A percentile compares a stretch with the other conserved stretches of the same genome.
phyloP scores from a whole-genome alignment of 2,797 vertebrate species.

The Salmo trutta region DNA sequence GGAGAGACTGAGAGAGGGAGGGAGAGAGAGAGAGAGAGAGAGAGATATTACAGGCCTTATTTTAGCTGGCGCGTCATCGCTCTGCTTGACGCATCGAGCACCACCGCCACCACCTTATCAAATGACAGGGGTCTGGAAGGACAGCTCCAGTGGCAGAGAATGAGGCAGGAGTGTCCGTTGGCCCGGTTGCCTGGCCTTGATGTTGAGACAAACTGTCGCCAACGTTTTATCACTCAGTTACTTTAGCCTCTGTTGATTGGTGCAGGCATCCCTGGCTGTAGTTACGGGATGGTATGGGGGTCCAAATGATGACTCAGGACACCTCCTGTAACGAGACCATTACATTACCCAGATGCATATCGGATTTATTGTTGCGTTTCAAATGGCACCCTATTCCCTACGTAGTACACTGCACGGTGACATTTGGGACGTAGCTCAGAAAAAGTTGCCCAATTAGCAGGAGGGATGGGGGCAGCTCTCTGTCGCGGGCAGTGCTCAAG shows the following conservation, averaged over 20 bases:
- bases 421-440: no score
- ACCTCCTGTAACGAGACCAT: neutral
- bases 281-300: no score
- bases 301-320: neutral
- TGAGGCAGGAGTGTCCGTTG: neutral
- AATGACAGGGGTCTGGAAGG: conserved; percentile 2
- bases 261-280: neutral
- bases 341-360: neutral
- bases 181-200: neutral
- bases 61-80: neutral
- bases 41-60: neutral
- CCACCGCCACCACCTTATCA: conserved; percentile 1
- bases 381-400: neutral
- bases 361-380: neutral
- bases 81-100: neutral
- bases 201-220: conserved; percentile 2
- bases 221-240: conserved; percentile 6
- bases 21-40: neutral
- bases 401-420: neutral
- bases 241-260: conserved; percentile 3
- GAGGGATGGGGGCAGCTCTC: no score
- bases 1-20: neutral
- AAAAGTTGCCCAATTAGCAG: no score
- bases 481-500: no score
- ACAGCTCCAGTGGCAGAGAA: neutral